Conservation (phyloP, 2,888 invertebrate genomes). For the Rotaria socialis region DNA sequence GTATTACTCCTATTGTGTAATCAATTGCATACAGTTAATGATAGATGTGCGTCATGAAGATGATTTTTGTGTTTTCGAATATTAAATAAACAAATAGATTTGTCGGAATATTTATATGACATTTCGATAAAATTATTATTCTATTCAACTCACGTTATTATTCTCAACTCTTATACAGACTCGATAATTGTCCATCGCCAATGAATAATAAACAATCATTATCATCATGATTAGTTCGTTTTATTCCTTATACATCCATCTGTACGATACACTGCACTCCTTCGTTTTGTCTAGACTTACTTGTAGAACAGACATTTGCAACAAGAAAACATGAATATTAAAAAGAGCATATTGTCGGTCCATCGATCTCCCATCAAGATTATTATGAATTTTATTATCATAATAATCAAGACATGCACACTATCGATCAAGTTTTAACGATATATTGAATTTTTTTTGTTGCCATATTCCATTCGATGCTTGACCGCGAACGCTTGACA, state of each 20-base stretch:
- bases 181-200: neutral
- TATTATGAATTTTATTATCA: slow-evolving; percentile 21
- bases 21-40: neutral
- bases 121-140: neutral
- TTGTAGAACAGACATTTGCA: neutral
- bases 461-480: neutral
- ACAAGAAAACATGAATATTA: neutral
- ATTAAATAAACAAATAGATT: neutral
- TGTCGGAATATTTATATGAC: neutral
- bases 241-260: neutral
- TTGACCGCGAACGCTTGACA: neutral
- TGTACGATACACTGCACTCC: neutral
- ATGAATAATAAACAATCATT: slow-evolving; percentile 13
- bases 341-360: neutral
- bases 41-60: neutral
- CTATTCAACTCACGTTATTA: neutral
- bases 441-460: neutral
- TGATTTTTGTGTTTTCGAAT: neutral
- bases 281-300: neutral
- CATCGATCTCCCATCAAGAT: neutral
- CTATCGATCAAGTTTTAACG: neutral
- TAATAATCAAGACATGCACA: neutral
- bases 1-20: neutral
- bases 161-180: neutral
- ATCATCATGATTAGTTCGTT: neutral